phyloP scores from a whole-genome alignment of 2,888 invertebrate genomes.

The Coenonympha arcania region DNA sequence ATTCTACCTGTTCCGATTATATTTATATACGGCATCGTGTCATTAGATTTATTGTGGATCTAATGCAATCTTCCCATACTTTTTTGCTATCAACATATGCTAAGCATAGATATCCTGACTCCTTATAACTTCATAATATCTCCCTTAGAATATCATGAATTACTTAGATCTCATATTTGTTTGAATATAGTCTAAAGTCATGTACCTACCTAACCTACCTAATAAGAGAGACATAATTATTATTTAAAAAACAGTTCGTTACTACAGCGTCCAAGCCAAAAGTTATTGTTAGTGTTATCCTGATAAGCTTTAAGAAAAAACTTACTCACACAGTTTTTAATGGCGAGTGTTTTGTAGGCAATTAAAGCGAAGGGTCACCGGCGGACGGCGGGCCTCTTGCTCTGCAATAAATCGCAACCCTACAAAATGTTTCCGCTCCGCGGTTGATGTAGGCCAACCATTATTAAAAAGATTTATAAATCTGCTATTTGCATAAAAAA shows the following conservation, averaged over 20 bases:
- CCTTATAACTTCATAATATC: not conserved
- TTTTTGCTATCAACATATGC: slow-evolving; percentile 45
- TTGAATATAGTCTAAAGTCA: too few species aligned
- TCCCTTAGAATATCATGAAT: too few species aligned
- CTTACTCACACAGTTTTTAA: slow-evolving; percentile 47
- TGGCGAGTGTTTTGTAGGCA: slow-evolving; percentile 70
- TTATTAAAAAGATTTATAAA: slow-evolving; percentile 31
- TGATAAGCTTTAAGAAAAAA: slow-evolving; percentile 23
- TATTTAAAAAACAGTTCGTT: too few species aligned
- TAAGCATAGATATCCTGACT: slow-evolving; percentile 1
- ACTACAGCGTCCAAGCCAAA: not conserved
- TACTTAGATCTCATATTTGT: too few species aligned
- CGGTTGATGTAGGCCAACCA: slow-evolving; percentile 31
- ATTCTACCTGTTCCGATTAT: slow-evolving; percentile 71
- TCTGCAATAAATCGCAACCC: slow-evolving; percentile 72
- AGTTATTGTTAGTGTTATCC: not conserved
- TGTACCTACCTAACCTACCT: too few species aligned
- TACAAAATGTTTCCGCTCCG: slow-evolving; percentile 60
- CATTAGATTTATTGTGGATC: slow-evolving; percentile 74
- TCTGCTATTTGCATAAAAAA: slow-evolving; percentile 27
- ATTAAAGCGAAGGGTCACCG: slow-evolving; percentile 67
- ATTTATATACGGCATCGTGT: slow-evolving; percentile 71
- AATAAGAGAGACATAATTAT: too few species aligned
- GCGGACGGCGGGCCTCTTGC: slow-evolving; percentile 47
- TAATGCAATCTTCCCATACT: slow-evolving; percentile 65